These are phyloP conservation scores for Sterna hirundo DNA, from an alignment of 2,113 vertebrate genomes.

Conservation along the genomic window DNA sequence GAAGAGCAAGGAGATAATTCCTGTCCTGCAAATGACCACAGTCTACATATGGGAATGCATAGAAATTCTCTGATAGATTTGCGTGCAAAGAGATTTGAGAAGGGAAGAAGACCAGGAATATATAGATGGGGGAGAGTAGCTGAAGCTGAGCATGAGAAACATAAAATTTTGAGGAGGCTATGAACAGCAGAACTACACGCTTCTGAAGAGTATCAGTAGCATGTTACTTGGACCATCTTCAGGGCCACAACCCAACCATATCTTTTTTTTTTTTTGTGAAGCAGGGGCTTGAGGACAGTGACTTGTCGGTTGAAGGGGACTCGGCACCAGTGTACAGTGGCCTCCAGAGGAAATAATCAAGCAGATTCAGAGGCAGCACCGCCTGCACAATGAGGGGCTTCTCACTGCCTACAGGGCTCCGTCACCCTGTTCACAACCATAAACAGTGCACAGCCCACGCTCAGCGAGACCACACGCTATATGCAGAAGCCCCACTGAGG, in stretches of 20 bases:
- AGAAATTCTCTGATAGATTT: background rate
- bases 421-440: background rate
- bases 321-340: background rate
- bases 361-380: background rate
- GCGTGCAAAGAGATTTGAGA: background rate
- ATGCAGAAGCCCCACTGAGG: background rate
- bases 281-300: background rate
- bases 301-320: background rate
- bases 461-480: background rate
- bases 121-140: background rate
- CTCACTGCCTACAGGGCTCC: background rate
- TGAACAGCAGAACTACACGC: background rate
- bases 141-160: background rate
- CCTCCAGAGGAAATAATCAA: background rate
- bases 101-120: background rate
- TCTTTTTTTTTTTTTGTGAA: background rate
- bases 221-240: background rate
- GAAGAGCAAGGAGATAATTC: background rate
- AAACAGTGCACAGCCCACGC: background rate
- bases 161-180: background rate
- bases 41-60: too few relatives aligned
- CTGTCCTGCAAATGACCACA: background rate
- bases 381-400: background rate
- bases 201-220: background rate
- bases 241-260: background rate